Evolutionary conservation across 2,888 invertebrate species (phyloP).

Genomic region (Malthinus seriepunctatus): DNA sequence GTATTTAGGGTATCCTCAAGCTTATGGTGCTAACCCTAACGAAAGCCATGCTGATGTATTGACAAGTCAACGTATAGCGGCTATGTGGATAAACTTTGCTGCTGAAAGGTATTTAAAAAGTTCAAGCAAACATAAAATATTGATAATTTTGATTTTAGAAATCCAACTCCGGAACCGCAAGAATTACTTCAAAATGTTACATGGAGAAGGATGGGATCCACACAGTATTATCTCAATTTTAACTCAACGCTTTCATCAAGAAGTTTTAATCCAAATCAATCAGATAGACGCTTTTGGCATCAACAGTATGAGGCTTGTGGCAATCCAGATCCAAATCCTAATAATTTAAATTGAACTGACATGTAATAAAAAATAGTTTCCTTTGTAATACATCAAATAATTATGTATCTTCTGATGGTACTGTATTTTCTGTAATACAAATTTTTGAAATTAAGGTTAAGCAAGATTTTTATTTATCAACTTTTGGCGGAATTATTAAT

Average conservation of each 20-base stretch:
- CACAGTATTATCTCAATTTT: conserved; percentile 33
- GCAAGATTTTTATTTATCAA: too few relatives aligned
- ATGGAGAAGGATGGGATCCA: conserved; percentile 27
- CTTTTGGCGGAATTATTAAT: too few relatives aligned
- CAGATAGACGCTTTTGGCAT: too few relatives aligned
- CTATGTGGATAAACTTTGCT: conserved; percentile 15
- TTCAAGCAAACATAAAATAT: conserved; percentile 10
- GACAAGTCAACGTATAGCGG: conserved; percentile 1
- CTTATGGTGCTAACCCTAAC: background rate
- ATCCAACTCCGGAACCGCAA: conserved; percentile 5
- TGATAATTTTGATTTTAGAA: background rate
- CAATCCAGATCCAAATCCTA: too few relatives aligned
- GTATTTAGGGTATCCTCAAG: background rate
- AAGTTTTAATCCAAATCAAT: background rate
- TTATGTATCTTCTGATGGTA: too few relatives aligned
- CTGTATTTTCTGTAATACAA: too few relatives aligned
- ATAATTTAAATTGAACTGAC: too few relatives aligned
- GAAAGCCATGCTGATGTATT: background rate
- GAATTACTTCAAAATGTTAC: conserved; percentile 6
- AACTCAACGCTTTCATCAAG: conserved; percentile 25
- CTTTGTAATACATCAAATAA: too few relatives aligned
- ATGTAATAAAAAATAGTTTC: too few relatives aligned
- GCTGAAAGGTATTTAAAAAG: conserved; percentile 4
- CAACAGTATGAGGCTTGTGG: too few relatives aligned
- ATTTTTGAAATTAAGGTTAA: too few relatives aligned